phyloP scores from a whole-genome alignment of 2,888 invertebrate species.

The Lasius fuliginosus region DNA sequence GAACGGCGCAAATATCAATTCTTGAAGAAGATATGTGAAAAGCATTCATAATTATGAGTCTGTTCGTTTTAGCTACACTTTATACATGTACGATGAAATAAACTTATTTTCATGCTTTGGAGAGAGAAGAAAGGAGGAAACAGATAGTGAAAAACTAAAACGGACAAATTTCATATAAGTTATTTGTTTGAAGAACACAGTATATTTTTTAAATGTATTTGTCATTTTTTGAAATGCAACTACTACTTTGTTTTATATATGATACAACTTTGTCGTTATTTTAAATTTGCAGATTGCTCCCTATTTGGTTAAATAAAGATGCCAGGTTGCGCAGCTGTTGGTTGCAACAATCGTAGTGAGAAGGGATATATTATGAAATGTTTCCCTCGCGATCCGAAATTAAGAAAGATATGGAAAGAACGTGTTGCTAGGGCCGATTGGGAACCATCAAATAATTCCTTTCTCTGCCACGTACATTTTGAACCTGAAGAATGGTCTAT shows the following conservation, averaged over 20 bases:
- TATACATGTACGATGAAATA: background rate
- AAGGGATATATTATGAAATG: constrained; percentile 85
- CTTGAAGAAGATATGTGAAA: background rate
- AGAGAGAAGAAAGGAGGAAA: background rate
- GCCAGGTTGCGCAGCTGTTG: constrained; percentile 85
- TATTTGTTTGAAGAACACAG: background rate
- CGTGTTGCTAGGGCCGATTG: constrained; percentile 83
- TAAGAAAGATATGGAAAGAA: constrained; percentile 83
- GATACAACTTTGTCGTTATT: constrained; percentile 10
- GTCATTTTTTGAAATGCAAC: background rate
- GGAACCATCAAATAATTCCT: constrained; percentile 84
- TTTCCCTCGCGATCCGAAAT: constrained; percentile 84
- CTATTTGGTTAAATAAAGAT: constrained; percentile 74
- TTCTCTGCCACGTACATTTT: constrained; percentile 84
- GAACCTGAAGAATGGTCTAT: constrained; percentile 81
- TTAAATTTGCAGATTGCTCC: constrained; percentile 59
- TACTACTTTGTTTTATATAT: background rate
- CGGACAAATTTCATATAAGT: background rate
- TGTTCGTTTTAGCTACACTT: background rate
- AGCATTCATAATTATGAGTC: background rate
- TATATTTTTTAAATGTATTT: background rate
- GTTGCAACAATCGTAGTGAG: constrained; percentile 84
- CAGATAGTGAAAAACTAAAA: background rate
- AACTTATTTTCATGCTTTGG: background rate
- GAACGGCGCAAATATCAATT: background rate